Evolutionary conservation across 2,113 vertebrate genomes (phyloP).

Genomic region (Gasterosteus nipponicus): DNA sequence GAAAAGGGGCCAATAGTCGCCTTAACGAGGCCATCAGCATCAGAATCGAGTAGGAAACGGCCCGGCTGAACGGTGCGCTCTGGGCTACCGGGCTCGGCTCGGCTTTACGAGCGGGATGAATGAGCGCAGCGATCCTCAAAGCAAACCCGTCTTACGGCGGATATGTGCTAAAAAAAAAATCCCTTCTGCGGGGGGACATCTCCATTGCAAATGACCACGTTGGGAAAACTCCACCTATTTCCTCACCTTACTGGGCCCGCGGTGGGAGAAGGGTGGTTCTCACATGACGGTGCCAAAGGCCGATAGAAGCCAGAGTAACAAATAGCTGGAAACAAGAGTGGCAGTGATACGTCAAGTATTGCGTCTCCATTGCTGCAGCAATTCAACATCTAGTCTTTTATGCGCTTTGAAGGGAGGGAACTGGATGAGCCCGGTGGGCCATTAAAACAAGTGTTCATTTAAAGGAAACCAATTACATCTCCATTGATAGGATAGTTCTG

Average conservation of each 20-base stretch:
- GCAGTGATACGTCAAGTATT: conserved; percentile 2
- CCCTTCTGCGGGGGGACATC: conserved; percentile 56
- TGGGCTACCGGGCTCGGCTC: conserved; percentile 50
- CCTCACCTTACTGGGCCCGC: conserved; percentile 64
- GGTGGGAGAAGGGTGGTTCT: conserved; percentile 19
- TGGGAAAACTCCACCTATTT: conserved; percentile 71
- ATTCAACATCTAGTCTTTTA: neutral
- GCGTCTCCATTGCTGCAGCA: neutral
- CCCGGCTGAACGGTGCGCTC: conserved; percentile 71
- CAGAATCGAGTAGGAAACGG: conserved; percentile 84
- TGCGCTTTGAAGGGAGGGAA: neutral
- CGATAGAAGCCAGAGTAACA: conserved; percentile 11
- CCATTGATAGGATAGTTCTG: neutral
- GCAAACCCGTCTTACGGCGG: conserved; percentile 66
- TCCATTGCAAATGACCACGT: conserved; percentile 79
- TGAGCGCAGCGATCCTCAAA: conserved; percentile 72
- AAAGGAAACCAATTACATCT: neutral
- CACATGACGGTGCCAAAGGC: conserved; percentile 20
- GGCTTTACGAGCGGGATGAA: conserved; percentile 62
- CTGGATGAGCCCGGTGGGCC: no score
- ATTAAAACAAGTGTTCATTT: neutral
- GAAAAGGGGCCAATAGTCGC: conserved; percentile 69
- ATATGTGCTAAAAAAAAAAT: conserved; percentile 65
- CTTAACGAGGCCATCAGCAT: conserved; percentile 85
- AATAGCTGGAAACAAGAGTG: neutral